Evolutionary conservation across 2,888 invertebrate genomes (phyloP), one percentile per base, ranked within the genome.

Genomic region (Merodon equestris): DNA sequence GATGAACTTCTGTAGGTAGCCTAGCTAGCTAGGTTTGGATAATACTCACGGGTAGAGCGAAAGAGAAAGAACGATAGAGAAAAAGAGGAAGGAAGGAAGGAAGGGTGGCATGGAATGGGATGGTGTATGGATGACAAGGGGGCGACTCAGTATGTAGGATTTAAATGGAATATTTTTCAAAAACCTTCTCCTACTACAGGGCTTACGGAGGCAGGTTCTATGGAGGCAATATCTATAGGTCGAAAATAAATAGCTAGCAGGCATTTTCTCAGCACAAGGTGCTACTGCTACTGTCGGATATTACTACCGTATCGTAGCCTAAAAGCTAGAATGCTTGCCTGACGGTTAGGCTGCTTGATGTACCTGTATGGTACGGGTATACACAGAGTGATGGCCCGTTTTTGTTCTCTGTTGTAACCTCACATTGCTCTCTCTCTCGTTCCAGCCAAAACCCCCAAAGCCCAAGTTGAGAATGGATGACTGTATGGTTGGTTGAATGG

Each of bases 161-260:
- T 79, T 56, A 70, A 79, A 79, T 79, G 58, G 60, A 79, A 79
- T 60, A 63, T 56, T 74, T 27, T 75, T 74, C 53, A 47, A 67
- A 66, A 72, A 34, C 53, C 67, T 67, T 73, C 67, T 61, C 61
- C 45, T 27, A 4, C 27, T 27, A 27, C 27, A 27, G 27, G 2
- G 27, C 27, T 7, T 27, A 27, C 27, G 7, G 27, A 27, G 27
- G 27, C 27, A 27, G 27, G 2, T 4, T 27, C 3, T 27, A 7
- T 27, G 2, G 2, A 7, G 7, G 27, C 2, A 47, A 60, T 60
- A 54, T 70, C 68, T 74, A 60, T 70, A 74, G 64, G 74, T 74
- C 64, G 54, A 79, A 74, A 79, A 79, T 79, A 79, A 79, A 79
- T 79, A 79, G 74, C 79, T 74, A 48, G 44, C 68, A 79, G 79